Evolutionary conservation across 1,140 invertebrate genomes (phyloP).

Genomic region (Semibalanus balanoides): DNA sequence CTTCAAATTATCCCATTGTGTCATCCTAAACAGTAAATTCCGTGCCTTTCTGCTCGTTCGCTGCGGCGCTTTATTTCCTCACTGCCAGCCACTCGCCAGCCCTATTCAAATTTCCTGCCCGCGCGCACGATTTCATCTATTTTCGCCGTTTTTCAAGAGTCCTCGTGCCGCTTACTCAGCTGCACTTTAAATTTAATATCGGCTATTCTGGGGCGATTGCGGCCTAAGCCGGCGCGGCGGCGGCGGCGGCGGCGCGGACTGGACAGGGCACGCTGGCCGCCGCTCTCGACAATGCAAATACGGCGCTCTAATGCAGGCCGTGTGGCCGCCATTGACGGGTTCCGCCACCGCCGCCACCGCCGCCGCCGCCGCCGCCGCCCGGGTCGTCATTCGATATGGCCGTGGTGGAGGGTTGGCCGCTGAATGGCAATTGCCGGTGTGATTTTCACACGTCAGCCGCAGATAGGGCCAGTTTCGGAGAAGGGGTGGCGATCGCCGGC

Average conservation of each 20-base stretch:
- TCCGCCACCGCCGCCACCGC: too few species aligned
- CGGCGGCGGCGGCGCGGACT: too few species aligned
- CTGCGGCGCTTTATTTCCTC: too few species aligned
- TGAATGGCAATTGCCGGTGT: neutral
- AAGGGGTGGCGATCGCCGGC: neutral
- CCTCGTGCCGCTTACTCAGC: neutral
- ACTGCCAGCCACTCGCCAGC: neutral
- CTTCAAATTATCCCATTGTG: too few species aligned
- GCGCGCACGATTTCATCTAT: neutral
- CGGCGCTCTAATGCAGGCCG: neutral
- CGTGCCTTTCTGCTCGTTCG: too few species aligned
- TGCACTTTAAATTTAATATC: constrained; percentile 3
- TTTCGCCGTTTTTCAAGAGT: neutral
- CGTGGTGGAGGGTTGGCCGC: too few species aligned
- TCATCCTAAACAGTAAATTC: too few species aligned
- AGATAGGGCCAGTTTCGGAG: neutral
- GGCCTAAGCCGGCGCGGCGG: neutral
- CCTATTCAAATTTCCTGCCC: neutral
- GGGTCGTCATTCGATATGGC: neutral
- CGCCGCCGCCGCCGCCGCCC: too few species aligned
- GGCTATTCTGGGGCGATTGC: neutral
- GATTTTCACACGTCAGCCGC: neutral
- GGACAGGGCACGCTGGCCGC: too few species aligned
- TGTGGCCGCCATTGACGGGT: neutral
- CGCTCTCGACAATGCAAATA: neutral